Percentiles rank a stretch among this genome's conserved stretches.
Evolutionary conservation across 2,888 invertebrate genomes (phyloP).

Genomic region (Pristionchus maxplancki): DNA sequence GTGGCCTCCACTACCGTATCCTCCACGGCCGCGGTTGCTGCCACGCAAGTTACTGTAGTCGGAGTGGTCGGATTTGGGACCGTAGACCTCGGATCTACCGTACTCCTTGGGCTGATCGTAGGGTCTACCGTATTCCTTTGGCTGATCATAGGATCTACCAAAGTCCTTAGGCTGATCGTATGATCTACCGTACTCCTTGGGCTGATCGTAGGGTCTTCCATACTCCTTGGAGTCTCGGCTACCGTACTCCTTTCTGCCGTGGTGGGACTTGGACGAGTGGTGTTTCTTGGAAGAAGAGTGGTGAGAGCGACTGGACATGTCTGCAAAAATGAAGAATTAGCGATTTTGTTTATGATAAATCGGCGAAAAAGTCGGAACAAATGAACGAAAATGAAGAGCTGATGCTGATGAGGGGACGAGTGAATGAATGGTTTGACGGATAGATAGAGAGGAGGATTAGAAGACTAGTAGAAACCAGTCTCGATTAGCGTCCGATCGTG

Average conservation of each 20-base stretch:
- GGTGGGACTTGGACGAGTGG: neutral
- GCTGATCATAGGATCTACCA: neutral
- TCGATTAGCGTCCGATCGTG: no score
- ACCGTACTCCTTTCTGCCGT: neutral
- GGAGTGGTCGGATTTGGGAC: neutral
- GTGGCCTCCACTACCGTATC: no score
- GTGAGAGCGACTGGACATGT: neutral
- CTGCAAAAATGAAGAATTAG: no score
- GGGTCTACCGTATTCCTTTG: neutral
- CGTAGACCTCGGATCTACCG: neutral
- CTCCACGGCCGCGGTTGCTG: neutral
- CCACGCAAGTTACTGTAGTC: neutral
- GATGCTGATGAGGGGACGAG: no score
- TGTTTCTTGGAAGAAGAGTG: neutral
- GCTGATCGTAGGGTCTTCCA: neutral
- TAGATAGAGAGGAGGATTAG: no score
- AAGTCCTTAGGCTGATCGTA: neutral
- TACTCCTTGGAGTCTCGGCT: neutral
- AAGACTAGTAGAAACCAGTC: no score
- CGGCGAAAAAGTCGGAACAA: no score
- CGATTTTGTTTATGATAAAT: no score
- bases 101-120: neutral
- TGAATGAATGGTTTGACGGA: neutral
- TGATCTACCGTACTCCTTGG: neutral
- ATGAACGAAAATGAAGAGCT: no score